phyloP scores from a whole-genome alignment of 2,888 invertebrate genomes.

The Hanleya hanleyi region DNA sequence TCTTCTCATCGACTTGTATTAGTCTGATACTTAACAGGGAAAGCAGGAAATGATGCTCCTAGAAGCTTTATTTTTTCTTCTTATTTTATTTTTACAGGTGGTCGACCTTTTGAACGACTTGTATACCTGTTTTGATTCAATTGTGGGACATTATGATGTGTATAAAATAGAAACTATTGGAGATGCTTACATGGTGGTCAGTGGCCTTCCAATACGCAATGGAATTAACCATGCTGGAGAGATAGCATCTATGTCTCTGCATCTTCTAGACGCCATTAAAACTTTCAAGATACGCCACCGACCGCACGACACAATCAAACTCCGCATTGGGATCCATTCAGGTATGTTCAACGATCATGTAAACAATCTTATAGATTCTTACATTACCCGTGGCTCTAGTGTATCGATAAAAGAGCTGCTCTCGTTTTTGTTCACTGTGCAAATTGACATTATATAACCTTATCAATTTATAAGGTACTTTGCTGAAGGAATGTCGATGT shows the following conservation, averaged over 20 bases:
- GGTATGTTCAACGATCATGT: too few relatives aligned
- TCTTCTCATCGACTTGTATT: too few relatives aligned
- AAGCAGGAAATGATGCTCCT: too few relatives aligned
- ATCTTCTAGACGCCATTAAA: slow-evolving; percentile 64
- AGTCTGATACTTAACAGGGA: too few relatives aligned
- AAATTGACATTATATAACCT: too few relatives aligned
- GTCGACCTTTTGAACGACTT: slow-evolving; percentile 98
- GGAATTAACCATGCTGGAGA: slow-evolving; percentile 70
- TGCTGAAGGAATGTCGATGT: too few relatives aligned
- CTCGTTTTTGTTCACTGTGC: too few relatives aligned
- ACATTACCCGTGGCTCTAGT: too few relatives aligned
- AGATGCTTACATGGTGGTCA: slow-evolving; percentile 69
- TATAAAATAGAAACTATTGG: slow-evolving; percentile 85
- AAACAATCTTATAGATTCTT: too few relatives aligned
- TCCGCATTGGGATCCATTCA: slow-evolving; percentile 71
- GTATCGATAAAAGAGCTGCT: too few relatives aligned
- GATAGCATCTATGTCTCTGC: slow-evolving; percentile 71
- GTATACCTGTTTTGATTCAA: slow-evolving; percentile 96
- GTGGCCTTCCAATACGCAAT: slow-evolving; percentile 67
- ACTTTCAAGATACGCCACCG: slow-evolving; percentile 64
- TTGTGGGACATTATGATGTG: slow-evolving; percentile 97
- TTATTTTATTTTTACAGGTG: slow-evolving; percentile 81
- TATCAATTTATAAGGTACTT: too few relatives aligned
- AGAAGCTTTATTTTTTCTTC: too few relatives aligned
- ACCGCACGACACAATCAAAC: slow-evolving; percentile 64